Percentiles rank a stretch among this genome's conserved stretches.
Conservation (phyloP, 2,797 vertebrate species). For the Diglossa cyanea region DNA sequence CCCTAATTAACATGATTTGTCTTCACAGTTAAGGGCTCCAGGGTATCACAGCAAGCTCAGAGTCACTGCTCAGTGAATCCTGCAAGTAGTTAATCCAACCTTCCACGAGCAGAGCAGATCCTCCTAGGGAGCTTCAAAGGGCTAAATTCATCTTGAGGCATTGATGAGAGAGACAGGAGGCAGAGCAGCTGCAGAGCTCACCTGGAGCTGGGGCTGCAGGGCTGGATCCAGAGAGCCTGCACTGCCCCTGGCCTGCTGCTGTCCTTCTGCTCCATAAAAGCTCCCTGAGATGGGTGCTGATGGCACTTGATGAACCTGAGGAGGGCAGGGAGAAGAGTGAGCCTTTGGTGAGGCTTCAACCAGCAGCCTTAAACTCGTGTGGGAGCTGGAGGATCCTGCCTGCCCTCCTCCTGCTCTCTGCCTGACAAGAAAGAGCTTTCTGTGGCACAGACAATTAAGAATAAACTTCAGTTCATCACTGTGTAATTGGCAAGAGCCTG, state of each 20-base stretch:
- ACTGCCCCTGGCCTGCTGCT: not conserved
- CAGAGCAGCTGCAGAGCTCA: not conserved
- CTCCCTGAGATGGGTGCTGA: not conserved
- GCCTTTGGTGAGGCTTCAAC: not conserved
- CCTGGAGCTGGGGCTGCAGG: not conserved
- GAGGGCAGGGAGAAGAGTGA: not conserved
- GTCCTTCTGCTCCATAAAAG: not conserved
- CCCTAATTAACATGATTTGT: conserved; percentile 40
- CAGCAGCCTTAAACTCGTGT: not conserved
- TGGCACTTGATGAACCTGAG: not conserved
- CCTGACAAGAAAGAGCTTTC: not conserved
- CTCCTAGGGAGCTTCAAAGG: not conserved
- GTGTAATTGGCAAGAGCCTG: not conserved
- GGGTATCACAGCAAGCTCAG: not conserved
- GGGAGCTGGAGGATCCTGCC: not conserved
- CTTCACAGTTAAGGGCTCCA: conserved; percentile 3
- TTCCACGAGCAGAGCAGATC: not conserved
- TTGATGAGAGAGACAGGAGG: not conserved
- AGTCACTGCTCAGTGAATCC: not conserved
- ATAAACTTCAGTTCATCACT: not conserved
- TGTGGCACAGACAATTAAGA: not conserved
- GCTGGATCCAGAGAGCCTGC: not conserved
- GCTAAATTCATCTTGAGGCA: not conserved
- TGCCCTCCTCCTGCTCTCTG: accelerated
- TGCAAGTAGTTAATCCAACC: not conserved